A percentile compares a stretch with the other conserved stretches of the same genome.
Evolutionary conservation across 2,888 invertebrate species (phyloP).

Genomic region (Eretmocerus hayati): DNA sequence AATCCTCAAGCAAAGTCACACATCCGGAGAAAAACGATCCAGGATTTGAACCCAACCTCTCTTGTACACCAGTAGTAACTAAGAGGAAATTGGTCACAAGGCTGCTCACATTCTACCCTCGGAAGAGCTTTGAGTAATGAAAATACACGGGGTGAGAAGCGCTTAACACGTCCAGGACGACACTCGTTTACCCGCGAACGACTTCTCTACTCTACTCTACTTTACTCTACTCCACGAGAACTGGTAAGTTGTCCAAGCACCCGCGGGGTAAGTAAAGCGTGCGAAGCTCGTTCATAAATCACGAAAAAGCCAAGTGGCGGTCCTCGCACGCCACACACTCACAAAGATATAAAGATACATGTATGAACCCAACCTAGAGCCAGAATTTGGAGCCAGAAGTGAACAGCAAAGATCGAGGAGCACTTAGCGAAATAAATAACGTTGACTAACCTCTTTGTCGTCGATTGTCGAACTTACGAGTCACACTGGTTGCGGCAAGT

Average conservation of each 20-base stretch:
- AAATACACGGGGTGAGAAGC: constrained; percentile 9
- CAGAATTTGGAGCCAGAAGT: constrained; percentile 12
- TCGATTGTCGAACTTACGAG: constrained; percentile 40
- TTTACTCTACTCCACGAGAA: too few relatives aligned
- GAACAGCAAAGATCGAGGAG: constrained; percentile 37
- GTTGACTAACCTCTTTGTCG: constrained; percentile 39
- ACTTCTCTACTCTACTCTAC: too few relatives aligned
- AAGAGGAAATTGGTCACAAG: too few relatives aligned
- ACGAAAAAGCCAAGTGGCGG: background rate
- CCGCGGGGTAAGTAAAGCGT: background rate
- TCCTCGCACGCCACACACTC: constrained; percentile 28
- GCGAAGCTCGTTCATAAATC: constrained; percentile 4
- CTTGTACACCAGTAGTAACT: too few relatives aligned
- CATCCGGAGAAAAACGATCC: background rate
- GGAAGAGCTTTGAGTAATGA: constrained; percentile 1
- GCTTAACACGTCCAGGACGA: background rate
- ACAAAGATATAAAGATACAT: background rate
- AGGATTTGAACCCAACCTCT: too few relatives aligned
- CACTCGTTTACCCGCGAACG: background rate
- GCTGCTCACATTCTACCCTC: too few relatives aligned
- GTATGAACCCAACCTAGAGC: too few relatives aligned
- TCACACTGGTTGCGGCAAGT: constrained; percentile 21
- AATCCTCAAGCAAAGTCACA: constrained; percentile 1
- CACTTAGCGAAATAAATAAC: constrained; percentile 44
- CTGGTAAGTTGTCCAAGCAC: too few relatives aligned